Evolutionary conservation across 2,888 invertebrate species (phyloP), one percentile per base, ranked within the genome.

Genomic region (Rapana venosa): DNA sequence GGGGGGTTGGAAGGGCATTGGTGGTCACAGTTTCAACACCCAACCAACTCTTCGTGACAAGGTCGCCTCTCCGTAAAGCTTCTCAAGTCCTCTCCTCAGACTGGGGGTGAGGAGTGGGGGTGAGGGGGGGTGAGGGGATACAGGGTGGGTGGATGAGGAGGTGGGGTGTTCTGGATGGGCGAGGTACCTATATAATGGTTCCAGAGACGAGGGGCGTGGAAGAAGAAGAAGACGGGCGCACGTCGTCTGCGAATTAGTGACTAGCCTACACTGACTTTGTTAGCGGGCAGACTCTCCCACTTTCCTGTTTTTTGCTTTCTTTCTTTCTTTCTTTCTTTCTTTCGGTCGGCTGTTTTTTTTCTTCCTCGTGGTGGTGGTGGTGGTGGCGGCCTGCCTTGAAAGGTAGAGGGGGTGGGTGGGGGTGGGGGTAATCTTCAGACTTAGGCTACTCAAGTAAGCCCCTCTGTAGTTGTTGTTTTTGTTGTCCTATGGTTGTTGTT

Each of bases 11-110:
- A 8, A 47, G 47, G 47, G 47, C 47, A 47, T 47, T 47, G 32
- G 79, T 79, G 79, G 79, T 79, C 79, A 79, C 77, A 35, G 79
- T 79, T 79, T 79, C 79, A 79, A 79, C 79, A 79, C 79, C 32
- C 79, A 35, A 17, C 77, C 30, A 35, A 79, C 20, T 32, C 30
- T 47, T 15, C 32, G 30, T 32, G 15, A 32, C 77, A 79, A 79
- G 32, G 32, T 79, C 77, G 77, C 77, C 32, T 30, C 79, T 79
- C 32, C 79, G 79, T 79, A 79, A 79, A 79, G 79, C 79, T 79
- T 26, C 35, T 35, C 79, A 79, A 79, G 79, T 20, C 35, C 32
- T 32, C 30, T 13, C 77, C 20, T 35, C 79, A 79, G 79, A 79
- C 79, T 32, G 79, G 17, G 32, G 20, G 32, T 17, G 22, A n/a